Evolutionary conservation across 2,113 vertebrate species (phyloP), one percentile per base, ranked within the genome.

Genomic region (Isichthys henryi): DNA sequence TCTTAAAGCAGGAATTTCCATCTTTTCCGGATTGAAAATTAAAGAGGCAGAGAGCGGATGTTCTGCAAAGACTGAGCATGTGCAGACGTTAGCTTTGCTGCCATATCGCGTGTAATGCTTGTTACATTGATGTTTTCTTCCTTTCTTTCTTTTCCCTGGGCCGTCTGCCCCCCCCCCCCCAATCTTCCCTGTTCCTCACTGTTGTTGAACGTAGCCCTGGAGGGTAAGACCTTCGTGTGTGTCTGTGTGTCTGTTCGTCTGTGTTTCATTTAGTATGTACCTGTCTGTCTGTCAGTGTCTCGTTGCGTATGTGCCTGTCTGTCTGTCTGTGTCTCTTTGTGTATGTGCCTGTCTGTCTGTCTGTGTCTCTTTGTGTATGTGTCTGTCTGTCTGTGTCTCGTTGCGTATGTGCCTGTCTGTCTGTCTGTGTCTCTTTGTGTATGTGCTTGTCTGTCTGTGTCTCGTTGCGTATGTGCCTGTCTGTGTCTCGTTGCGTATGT

Each of bases 121-220:
- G 91, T 93, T 94, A 91, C 95, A 91, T 96, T 95, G 96, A 97
- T 96, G 93, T 86, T 97, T 94, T 93, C 35, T 91, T 92, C 93
- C 91, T 80, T 27, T 94, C 92, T 94, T 96, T 95, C 96, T 96
- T 94, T 96, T 93, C 94, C 95, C 93, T 96, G 93, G 95, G 91
- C 93, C 94, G 93, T 95, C 94, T 94, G 94, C 94, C 94, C 92
- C 94, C 94, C 93, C 93, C 91, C 92, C 91, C 53, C 53, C 53
- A 56, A 56, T 95, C 95, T 96, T 95, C 95, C 94, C 94, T 94
- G 95, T 96, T 95, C 94, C 96, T 96, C 96, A 95, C 96, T 97
- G 95, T 95, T 95, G 95, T 95, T 95, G 93, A 96, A 96, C 94
- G 94, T 97, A 99, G 98, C 98, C 98, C 90, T 99, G 98, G 98